These are phyloP conservation scores for Prenolepis imparis DNA, from an alignment of 2,888 invertebrate genomes.

Conservation along the genomic window DNA sequence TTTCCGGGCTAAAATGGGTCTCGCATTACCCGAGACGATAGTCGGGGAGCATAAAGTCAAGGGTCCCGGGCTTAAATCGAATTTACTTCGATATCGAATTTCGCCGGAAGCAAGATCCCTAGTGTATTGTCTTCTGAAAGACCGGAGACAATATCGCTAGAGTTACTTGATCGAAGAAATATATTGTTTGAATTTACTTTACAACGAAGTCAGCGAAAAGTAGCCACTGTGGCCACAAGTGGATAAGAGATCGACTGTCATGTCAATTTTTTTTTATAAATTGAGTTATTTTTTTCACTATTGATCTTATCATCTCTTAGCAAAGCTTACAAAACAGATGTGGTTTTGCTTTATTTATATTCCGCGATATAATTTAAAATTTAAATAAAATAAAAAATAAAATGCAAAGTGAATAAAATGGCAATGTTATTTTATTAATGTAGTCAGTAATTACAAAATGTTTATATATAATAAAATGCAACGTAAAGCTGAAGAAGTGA, in stretches of 20 bases:
- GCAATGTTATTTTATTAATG: background rate
- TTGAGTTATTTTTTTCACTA: background rate
- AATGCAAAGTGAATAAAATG: background rate
- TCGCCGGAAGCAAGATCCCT: conserved; percentile 65
- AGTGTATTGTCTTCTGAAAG: conserved; percentile 66
- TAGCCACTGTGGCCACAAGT: background rate
- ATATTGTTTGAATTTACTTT: conserved; percentile 62
- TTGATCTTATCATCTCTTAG: background rate
- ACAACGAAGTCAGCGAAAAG: background rate
- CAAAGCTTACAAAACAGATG: background rate
- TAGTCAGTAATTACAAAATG: conserved; percentile 7
- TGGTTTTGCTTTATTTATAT: background rate
- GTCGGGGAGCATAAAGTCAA: conserved; percentile 61
- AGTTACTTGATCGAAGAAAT: conserved; percentile 50
- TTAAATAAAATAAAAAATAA: background rate
- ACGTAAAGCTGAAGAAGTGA: conserved; percentile 19
- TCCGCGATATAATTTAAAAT: background rate
- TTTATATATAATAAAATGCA: too few relatives aligned
- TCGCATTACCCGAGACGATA: conserved; percentile 62
- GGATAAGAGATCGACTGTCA: background rate
- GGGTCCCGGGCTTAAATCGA: conserved; percentile 73
- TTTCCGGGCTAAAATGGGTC: conserved; percentile 56
- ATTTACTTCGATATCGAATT: conserved; percentile 74
- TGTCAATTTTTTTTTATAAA: conserved; percentile 9
- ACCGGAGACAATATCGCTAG: conserved; percentile 63